phyloP scores from a whole-genome alignment of 2,113 vertebrate species.

The Aythya baeri region DNA sequence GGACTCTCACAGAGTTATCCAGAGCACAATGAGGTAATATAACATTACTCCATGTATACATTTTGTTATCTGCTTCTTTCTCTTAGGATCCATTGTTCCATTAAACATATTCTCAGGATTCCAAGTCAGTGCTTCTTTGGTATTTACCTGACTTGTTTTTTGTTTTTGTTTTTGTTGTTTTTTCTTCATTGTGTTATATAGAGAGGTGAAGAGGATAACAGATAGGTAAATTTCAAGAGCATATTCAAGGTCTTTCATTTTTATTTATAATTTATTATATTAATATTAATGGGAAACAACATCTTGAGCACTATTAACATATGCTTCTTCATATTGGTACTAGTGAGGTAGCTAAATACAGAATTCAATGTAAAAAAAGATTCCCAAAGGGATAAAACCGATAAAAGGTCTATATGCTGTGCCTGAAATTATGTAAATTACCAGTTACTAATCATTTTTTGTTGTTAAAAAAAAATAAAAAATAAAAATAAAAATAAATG shows the following conservation, averaged over 20 bases:
- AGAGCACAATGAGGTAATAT: not conserved
- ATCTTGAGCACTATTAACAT: not conserved
- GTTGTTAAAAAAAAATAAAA: not conserved
- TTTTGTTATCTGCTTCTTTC: not conserved
- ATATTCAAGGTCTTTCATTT: not conserved
- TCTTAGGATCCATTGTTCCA: not conserved
- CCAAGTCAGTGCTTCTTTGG: not conserved
- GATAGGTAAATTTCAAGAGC: not conserved
- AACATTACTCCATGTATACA: fast-evolving
- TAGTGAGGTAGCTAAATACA: not conserved
- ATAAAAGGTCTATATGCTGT: not conserved
- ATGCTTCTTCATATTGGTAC: not conserved
- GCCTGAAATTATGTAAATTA: not conserved
- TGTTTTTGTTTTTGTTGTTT: not conserved
- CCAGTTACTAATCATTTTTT: not conserved
- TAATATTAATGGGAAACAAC: not conserved
- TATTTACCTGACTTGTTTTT: not conserved
- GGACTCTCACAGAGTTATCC: not conserved
- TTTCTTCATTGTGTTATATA: not conserved
- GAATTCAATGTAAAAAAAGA: not conserved
- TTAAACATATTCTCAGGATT: not conserved
- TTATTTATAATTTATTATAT: not conserved
- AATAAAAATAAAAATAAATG: not conserved
- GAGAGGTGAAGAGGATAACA: not conserved
- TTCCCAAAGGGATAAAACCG: not conserved